Base-by-base conservation (phyloP, 92 coral and sea anemone species). In the Parazoanthus swiftii region DNA sequence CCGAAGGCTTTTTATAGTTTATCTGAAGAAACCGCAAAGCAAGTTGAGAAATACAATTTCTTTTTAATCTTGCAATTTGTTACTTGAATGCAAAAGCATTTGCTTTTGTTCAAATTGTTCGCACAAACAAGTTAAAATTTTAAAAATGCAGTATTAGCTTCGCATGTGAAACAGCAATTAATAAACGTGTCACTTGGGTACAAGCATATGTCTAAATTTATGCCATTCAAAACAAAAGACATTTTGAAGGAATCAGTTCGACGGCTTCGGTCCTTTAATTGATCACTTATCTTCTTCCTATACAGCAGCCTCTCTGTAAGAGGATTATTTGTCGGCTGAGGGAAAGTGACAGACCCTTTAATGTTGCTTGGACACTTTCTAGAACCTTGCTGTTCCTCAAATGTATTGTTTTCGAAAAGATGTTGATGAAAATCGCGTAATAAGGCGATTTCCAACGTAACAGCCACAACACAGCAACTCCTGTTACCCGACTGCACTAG, bases 11-110 rank as follows among this genome's bases (percentile, higher is more conserved):
- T 84, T 84, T 72, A 84, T 70, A 70, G 87, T 71, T 84, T 84
- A 26, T 71, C 79, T 84, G 87, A 70, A 70, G 77, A 84, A 84
- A 84, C 79, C 87, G 48, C 87, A 84, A 84, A 84, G 16, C 67
- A 84, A 84, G 56, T 84, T 71, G 6, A 39, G 36, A 84, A 73
- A 70, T 84, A 35, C 7, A 65, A 18, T 46, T 84, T 70, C 29
- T 26, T 44, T 83, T 46, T 84, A 84, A 84, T 25, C 79, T 51
- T 68, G 43, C 50, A 46, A 84, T 84, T 82, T 82, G 59, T 82
- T 70, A 66, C 86, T 42, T 66, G 42, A 67, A 82, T 42, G 86
- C 76, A 33, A 82, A 82, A 82, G 76, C 75, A 46, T 29, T 72
- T 70, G 26, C 79, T 71, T 84, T 84, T 84, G 87, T 84, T 36